Conservation (phyloP, 2,888 invertebrate species). For the Cryptocephalus moraei region DNA sequence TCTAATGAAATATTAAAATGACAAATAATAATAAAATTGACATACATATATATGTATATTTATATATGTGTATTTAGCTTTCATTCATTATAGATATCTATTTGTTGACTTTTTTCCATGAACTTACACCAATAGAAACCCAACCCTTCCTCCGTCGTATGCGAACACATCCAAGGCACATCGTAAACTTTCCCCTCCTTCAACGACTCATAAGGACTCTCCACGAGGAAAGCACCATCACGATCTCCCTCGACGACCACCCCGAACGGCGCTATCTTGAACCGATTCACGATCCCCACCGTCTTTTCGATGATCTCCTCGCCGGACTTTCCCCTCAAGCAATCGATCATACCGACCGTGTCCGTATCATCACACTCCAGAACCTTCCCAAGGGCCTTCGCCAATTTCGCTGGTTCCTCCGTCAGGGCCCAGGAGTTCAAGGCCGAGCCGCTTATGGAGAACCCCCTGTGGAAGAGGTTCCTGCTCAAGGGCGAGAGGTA, state of each 20-base stretch:
- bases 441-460: slow-evolving; percentile 59
- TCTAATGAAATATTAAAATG: too few species aligned
- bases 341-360: slow-evolving; percentile 48
- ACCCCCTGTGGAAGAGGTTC: slow-evolving; percentile 34
- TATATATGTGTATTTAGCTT: too few species aligned
- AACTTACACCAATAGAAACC: too few species aligned
- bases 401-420: slow-evolving; percentile 46
- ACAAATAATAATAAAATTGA: too few species aligned
- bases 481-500: slow-evolving; percentile 28
- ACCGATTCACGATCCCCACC: slow-evolving; percentile 31
- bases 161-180: slow-evolving; percentile 56
- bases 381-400: slow-evolving; percentile 45
- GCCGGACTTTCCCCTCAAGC: slow-evolving; percentile 36
- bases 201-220: slow-evolving; percentile 52
- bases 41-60: too few species aligned
- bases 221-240: slow-evolving; percentile 51
- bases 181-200: slow-evolving; percentile 49
- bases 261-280: slow-evolving; percentile 14
- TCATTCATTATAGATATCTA: too few species aligned
- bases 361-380: slow-evolving; percentile 50
- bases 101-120: too few species aligned
- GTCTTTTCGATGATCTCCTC: background rate
- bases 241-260: slow-evolving; percentile 30
- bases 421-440: slow-evolving; percentile 46
- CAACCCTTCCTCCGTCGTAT: slow-evolving; percentile 57